Evolutionary conservation across 2,888 invertebrate species (phyloP).

Genomic region (Stenolophus ochropezus): DNA sequence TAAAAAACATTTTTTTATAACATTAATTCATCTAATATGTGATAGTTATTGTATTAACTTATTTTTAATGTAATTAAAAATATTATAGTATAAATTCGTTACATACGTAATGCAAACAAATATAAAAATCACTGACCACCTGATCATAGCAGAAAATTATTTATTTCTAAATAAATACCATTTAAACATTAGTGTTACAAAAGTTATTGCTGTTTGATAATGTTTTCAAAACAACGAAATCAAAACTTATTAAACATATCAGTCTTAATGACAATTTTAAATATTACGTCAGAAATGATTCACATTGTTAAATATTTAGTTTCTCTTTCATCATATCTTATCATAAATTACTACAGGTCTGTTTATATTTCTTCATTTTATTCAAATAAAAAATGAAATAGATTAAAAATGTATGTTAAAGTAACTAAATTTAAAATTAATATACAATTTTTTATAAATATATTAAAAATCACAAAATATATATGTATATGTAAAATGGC

Average conservation of each 20-base stretch:
- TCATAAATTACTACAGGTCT: constrained; percentile 5
- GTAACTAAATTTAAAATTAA: background rate
- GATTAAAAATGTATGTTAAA: background rate
- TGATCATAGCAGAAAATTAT: no score
- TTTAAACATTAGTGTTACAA: no score
- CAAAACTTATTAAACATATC: background rate
- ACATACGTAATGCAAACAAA: no score
- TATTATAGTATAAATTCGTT: no score
- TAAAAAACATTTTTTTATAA: no score
- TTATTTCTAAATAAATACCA: no score
- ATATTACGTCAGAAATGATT: background rate
- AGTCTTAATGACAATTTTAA: background rate
- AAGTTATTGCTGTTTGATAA: background rate
- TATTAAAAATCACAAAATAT: constrained; percentile 23
- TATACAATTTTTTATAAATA: constrained; percentile 11
- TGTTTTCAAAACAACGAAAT: background rate
- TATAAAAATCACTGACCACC: no score
- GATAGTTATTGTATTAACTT: no score
- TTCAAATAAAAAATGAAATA: background rate
- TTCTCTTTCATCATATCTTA: constrained; percentile 10
- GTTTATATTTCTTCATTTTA: background rate
- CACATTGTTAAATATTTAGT: background rate
- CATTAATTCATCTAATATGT: no score
- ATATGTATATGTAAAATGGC: constrained; percentile 22
- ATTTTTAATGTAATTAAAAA: no score